Evolutionary conservation across 53 echinoderm and acorn worm species (phyloP).

Genomic region (Astropecten irregularis): DNA sequence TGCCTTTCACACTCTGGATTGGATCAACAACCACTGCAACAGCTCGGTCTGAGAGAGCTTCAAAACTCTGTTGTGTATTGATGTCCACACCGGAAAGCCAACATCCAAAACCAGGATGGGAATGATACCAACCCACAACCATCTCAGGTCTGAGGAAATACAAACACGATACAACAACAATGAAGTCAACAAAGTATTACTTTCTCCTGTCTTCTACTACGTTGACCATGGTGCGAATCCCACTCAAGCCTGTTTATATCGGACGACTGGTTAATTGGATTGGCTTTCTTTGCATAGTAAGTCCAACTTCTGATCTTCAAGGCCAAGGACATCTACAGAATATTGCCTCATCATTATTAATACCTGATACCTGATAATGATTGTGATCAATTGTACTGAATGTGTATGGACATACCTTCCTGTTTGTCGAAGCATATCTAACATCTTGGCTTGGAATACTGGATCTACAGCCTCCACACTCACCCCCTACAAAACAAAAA

Average conservation of each 20-base stretch:
- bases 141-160: conserved; percentile 79
- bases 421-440: conserved; percentile 97
- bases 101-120: conserved; percentile 98
- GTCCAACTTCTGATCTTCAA: too few relatives aligned
- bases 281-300: too few relatives aligned
- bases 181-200: too few relatives aligned
- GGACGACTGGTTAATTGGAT: too few relatives aligned
- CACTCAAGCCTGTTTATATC: too few relatives aligned
- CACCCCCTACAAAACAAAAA: conserved; percentile 75
- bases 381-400: too few relatives aligned
- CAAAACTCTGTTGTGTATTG: conserved; percentile 99
- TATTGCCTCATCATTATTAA: too few relatives aligned
- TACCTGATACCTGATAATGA: too few relatives aligned
- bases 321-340: too few relatives aligned
- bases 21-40: conserved; percentile 98
- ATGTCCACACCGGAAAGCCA: conserved; percentile 99
- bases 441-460: conserved; percentile 99
- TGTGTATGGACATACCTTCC: too few relatives aligned
- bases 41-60: conserved; percentile 94
- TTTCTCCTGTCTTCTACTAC: too few relatives aligned
- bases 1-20: conserved; percentile 98
- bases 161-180: neutral
- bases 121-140: conserved; percentile 99
- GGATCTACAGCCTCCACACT: conserved; percentile 99
- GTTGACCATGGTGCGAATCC: too few relatives aligned